These are phyloP conservation scores for Peromyscus leucopus DNA, from an alignment of 2,113 vertebrate species.

Conservation along the genomic window DNA sequence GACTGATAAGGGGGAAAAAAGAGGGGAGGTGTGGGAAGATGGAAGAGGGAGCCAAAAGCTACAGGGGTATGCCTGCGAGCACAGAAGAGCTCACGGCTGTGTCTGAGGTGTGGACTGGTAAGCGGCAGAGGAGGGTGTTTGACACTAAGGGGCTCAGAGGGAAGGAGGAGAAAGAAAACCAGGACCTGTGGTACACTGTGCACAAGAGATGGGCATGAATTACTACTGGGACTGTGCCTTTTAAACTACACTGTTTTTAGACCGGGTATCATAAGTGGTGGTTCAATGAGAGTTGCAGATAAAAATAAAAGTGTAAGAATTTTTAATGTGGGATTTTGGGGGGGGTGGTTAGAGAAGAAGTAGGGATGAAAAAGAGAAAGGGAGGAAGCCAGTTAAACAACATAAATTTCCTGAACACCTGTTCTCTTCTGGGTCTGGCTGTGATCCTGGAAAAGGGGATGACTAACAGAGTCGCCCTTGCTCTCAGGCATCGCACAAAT, in stretches of 20 bases:
- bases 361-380: neutral
- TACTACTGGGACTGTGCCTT: neutral
- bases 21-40: neutral
- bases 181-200: neutral
- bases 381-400: neutral
- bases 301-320: neutral
- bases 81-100: rapidly evolving
- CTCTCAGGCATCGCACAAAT: neutral
- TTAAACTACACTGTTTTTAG: neutral
- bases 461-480: neutral
- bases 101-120: rapidly evolving
- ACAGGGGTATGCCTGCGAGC: rapidly evolving
- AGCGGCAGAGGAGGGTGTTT: neutral
- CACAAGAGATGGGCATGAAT: neutral
- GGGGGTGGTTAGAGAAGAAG: neutral
- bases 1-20: too few relatives aligned
- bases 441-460: neutral
- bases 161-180: neutral
- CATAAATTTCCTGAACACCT: neutral
- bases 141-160: neutral
- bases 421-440: neutral
- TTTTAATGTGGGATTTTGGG: neutral
- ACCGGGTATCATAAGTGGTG: neutral
- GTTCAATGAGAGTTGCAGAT: neutral
- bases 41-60: too few relatives aligned